Percentiles rank a stretch among this genome's conserved stretches.
phyloP scores from a whole-genome alignment of 2,797 vertebrate genomes.

The Amazona finschi region DNA sequence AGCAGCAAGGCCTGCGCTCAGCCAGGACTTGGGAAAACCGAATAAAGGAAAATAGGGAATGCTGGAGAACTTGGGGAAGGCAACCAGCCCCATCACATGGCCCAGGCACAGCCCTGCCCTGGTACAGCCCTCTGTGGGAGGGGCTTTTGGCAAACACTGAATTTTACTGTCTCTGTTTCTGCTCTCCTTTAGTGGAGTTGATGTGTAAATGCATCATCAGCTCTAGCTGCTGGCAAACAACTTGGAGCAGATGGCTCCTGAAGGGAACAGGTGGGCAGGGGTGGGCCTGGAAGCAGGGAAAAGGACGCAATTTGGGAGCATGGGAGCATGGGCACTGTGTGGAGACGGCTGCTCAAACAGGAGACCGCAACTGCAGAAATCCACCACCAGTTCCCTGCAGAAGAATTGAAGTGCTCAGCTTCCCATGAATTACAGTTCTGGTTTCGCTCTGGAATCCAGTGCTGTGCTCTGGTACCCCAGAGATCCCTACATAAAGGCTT shows the following conservation, averaged over 20 bases:
- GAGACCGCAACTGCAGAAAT: neutral
- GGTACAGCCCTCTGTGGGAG: neutral
- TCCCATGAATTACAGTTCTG: neutral
- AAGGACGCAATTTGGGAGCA: neutral
- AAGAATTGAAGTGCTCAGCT: neutral
- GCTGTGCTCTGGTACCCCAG: neutral
- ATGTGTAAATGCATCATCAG: neutral
- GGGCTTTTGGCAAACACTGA: neutral
- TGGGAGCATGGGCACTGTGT: fast-evolving
- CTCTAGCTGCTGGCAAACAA: neutral
- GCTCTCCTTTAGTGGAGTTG: neutral
- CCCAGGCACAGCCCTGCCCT: neutral
- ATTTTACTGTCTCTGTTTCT: neutral
- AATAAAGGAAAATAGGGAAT: slow-evolving; percentile 29
- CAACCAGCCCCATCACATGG: neutral
- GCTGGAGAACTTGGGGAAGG: neutral
- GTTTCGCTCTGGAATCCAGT: neutral
- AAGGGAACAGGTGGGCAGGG: neutral
- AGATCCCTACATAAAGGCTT: neutral
- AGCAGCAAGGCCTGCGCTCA: neutral
- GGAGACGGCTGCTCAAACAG: neutral
- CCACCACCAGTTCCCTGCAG: neutral
- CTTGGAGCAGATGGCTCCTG: neutral
- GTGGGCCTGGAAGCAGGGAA: neutral
- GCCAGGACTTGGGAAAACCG: neutral